These are phyloP conservation scores for Otocyon megalotis DNA, from an alignment of 2,113 vertebrate genomes.

Conservation along the genomic window DNA sequence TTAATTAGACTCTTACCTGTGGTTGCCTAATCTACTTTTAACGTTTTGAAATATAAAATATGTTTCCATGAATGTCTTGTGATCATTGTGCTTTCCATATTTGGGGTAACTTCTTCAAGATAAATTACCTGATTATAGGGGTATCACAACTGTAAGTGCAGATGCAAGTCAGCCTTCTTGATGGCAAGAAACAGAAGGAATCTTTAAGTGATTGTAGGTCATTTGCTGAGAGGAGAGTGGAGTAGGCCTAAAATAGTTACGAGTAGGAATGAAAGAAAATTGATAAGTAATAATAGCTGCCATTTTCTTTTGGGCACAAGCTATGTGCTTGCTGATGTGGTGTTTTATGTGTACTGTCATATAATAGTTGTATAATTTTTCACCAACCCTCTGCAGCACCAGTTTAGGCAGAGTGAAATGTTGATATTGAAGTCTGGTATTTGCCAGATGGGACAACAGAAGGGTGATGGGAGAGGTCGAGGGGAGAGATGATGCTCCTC, in stretches of 20 bases:
- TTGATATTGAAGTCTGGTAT: neutral
- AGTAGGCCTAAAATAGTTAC: neutral
- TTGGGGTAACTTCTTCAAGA: conserved; percentile 1
- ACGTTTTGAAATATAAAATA: neutral
- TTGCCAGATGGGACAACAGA: neutral
- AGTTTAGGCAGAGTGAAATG: neutral
- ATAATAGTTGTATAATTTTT: neutral
- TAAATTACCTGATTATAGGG: neutral
- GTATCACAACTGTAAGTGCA: neutral
- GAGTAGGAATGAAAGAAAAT: conserved; percentile 4
- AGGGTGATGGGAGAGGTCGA: neutral
- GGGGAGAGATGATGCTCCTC: neutral
- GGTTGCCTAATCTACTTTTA: neutral
- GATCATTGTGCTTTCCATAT: neutral
- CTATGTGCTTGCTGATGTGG: neutral
- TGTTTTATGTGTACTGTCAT: neutral
- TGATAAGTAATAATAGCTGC: neutral
- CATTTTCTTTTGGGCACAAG: neutral
- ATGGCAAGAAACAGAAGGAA: neutral
- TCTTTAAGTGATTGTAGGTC: neutral
- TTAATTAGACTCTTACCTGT: neutral
- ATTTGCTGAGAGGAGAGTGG: neutral
- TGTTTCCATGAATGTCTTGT: neutral
- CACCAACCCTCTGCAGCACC: neutral
- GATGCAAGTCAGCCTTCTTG: neutral